Conservation (phyloP, 64 coral and sea anemone genomes). For the Stichodactyla helianthus region DNA sequence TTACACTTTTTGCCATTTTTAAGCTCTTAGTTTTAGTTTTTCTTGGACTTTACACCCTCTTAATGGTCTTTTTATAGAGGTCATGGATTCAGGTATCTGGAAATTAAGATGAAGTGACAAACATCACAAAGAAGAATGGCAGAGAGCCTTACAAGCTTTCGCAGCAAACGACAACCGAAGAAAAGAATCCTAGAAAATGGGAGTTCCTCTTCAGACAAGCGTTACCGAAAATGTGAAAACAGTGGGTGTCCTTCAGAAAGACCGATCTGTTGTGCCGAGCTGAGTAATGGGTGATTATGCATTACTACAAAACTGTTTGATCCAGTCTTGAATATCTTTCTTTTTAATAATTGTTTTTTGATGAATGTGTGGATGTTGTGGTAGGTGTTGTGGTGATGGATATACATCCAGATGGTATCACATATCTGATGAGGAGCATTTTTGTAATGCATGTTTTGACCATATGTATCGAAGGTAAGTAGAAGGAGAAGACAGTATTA, state of each 20-base stretch:
- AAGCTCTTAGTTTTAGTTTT: no score
- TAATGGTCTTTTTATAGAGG: background rate
- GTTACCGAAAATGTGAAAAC: conserved; percentile 82
- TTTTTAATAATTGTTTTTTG: background rate
- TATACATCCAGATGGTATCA: conserved; percentile 99
- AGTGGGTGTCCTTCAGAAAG: conserved; percentile 72
- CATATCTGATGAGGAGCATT: conserved; percentile 95
- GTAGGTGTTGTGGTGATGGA: conserved; percentile 75
- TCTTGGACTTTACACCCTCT: no score
- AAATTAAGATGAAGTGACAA: background rate
- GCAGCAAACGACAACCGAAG: conserved; percentile 2
- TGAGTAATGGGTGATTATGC: conserved; percentile 70
- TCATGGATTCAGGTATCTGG: background rate
- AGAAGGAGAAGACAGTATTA: background rate
- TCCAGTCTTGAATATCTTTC: background rate
- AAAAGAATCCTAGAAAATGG: conserved; percentile 21
- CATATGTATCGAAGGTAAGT: conserved; percentile 90
- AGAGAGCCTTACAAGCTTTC: conserved; percentile 1
- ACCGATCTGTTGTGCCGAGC: conserved; percentile 75
- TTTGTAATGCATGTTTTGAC: conserved; percentile 99
- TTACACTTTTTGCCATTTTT: no score
- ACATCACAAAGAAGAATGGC: background rate
- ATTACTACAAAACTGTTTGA: background rate
- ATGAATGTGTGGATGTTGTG: background rate
- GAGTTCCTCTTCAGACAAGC: conserved; percentile 14